phyloP scores from a whole-genome alignment of 2,797 vertebrate genomes.

The Molossus alvarezi region DNA sequence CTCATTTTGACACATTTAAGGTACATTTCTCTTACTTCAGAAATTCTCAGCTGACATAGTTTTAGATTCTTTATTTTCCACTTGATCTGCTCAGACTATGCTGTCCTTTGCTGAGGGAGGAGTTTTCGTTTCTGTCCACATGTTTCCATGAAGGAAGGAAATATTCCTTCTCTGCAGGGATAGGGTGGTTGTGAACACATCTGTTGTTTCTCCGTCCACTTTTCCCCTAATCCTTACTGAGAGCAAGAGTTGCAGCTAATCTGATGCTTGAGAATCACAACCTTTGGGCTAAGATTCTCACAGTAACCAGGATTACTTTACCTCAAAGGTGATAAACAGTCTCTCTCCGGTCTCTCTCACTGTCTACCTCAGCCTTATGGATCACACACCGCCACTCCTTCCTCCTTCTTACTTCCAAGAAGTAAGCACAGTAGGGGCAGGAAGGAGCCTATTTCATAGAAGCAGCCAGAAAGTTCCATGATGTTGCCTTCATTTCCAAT shows the following conservation, averaged over 20 bases:
- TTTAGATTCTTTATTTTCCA: neutral
- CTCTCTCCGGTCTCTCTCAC: neutral
- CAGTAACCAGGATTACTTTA: neutral
- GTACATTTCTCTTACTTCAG: neutral
- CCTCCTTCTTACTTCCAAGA: neutral
- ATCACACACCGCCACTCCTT: neutral
- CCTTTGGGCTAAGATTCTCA: neutral
- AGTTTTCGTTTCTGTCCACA: neutral
- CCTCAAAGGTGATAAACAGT: neutral
- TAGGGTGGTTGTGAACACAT: neutral
- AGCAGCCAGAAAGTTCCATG: neutral
- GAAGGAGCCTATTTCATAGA: neutral
- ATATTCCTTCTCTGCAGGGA: neutral
- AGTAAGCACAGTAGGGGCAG: neutral
- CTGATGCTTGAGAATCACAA: neutral
- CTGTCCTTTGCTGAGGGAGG: neutral
- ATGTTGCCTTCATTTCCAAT: constrained; percentile 19
- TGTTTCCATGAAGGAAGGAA: neutral
- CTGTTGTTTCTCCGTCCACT: neutral
- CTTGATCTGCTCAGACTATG: neutral
- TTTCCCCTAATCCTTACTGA: neutral
- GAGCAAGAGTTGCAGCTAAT: neutral
- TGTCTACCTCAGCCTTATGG: neutral
- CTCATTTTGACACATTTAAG: neutral
- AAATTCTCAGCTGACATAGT: neutral